phyloP scores from a whole-genome alignment of 2,888 invertebrate species.

The Alloscopus bannaensis region DNA sequence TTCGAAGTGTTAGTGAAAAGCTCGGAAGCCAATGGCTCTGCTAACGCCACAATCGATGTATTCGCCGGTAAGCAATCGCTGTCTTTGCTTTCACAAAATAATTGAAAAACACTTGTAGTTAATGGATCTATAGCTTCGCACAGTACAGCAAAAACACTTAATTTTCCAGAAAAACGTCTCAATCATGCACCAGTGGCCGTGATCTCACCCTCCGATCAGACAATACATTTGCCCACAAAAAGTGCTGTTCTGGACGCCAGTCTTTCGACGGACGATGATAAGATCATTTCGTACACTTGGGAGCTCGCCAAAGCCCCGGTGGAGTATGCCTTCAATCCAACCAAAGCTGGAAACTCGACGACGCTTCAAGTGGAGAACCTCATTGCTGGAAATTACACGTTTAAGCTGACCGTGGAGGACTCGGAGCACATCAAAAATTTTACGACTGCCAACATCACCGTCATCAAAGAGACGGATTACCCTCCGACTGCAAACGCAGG shows the following conservation, averaged over 20 bases:
- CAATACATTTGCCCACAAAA: constrained; percentile 91
- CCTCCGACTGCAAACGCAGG: constrained; percentile 97
- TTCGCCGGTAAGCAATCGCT: constrained; percentile 79
- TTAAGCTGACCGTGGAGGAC: constrained; percentile 92
- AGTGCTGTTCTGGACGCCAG: constrained; percentile 91
- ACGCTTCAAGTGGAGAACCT: constrained; percentile 91
- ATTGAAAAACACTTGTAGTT: neutral
- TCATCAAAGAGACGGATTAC: constrained; percentile 93
- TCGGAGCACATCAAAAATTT: constrained; percentile 91
- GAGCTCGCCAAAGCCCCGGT: constrained; percentile 91
- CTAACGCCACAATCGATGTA: constrained; percentile 95
- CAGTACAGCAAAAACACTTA: neutral
- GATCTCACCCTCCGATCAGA: constrained; percentile 89
- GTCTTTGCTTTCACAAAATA: neutral
- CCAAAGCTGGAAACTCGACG: constrained; percentile 79
- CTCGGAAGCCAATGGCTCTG: constrained; percentile 87
- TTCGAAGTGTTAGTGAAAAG: constrained; percentile 92
- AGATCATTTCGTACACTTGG: constrained; percentile 93
- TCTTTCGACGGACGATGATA: constrained; percentile 81
- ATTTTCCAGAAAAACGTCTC: constrained; percentile 83
- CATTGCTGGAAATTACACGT: constrained; percentile 92
- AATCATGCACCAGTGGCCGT: constrained; percentile 86
- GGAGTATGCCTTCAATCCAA: constrained; percentile 87
- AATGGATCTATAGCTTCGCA: neutral
- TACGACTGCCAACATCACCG: constrained; percentile 91